A percentile compares a stretch with the other conserved stretches of the same genome.
Evolutionary conservation across 2,888 invertebrate species (phyloP).

Genomic region (Meteorus colon): DNA sequence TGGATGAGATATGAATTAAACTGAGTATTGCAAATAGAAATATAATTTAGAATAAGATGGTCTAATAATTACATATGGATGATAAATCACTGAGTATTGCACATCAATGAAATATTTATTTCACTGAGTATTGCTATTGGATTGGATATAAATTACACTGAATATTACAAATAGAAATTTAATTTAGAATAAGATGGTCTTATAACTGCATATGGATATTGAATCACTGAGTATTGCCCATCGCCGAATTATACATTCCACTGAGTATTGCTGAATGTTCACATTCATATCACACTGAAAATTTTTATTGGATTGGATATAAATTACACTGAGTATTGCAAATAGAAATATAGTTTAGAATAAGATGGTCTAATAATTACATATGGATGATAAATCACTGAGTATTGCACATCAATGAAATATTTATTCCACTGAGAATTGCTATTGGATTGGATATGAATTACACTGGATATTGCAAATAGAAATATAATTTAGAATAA

Average conservation of each 20-base stretch:
- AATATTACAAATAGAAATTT: too few relatives aligned
- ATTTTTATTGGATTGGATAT: constrained; percentile 3
- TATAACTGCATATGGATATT: too few relatives aligned
- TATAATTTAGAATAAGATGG: too few relatives aligned
- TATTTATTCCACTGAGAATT: neutral
- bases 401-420: neutral
- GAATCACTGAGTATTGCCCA: constrained; percentile 4
- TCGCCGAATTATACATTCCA: too few relatives aligned
- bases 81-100: constrained; percentile 2
- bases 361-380: neutral
- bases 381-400: neutral
- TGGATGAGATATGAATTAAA: too few relatives aligned
- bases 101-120: too few relatives aligned
- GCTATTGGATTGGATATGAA: neutral
- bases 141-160: too few relatives aligned
- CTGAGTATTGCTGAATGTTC: constrained; percentile 18
- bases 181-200: too few relatives aligned
- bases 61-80: too few relatives aligned
- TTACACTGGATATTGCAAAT: constrained; percentile 23
- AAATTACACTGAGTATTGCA: constrained; percentile 21
- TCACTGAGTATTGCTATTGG: too few relatives aligned
- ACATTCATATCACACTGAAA: neutral
- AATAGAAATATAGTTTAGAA: neutral
- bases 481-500: neutral
- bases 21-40: too few relatives aligned